Conservation (phyloP, 1,140 invertebrate genomes). For the Sycophila sp. region DNA sequence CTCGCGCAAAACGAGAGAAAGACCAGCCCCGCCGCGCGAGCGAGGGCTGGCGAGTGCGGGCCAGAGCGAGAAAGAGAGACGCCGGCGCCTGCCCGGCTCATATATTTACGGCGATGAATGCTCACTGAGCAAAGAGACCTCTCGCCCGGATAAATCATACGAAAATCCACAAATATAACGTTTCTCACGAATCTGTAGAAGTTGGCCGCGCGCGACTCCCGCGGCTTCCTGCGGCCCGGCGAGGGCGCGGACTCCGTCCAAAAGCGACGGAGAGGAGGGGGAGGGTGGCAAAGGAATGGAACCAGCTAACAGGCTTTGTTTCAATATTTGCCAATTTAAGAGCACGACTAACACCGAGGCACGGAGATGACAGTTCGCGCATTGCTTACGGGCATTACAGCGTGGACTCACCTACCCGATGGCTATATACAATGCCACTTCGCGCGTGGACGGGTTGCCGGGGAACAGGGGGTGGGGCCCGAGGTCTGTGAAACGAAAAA, state of each 20-base stretch:
- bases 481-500: too few relatives aligned
- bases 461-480: background rate
- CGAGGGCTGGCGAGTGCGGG: background rate
- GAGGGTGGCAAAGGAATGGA: background rate
- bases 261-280: background rate
- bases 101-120: constrained; percentile 41
- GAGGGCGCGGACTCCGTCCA: background rate
- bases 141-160: constrained; percentile 35
- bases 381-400: background rate
- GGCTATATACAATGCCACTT: too few relatives aligned
- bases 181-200: constrained; percentile 22
- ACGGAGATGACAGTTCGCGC: background rate
- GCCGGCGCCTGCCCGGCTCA: constrained; percentile 29
- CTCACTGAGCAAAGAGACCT: constrained; percentile 24
- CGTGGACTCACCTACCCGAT: background rate
- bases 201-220: background rate
- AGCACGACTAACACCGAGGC: too few relatives aligned
- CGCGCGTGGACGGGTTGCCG: too few relatives aligned
- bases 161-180: constrained; percentile 34
- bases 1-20: background rate
- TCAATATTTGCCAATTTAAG: constrained; percentile 38
- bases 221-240: background rate
- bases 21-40: background rate
- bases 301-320: constrained; percentile 28
- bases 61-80: background rate